Evolutionary conservation across 2,888 invertebrate genomes (phyloP).

Genomic region (Ichneumon xanthorius): DNA sequence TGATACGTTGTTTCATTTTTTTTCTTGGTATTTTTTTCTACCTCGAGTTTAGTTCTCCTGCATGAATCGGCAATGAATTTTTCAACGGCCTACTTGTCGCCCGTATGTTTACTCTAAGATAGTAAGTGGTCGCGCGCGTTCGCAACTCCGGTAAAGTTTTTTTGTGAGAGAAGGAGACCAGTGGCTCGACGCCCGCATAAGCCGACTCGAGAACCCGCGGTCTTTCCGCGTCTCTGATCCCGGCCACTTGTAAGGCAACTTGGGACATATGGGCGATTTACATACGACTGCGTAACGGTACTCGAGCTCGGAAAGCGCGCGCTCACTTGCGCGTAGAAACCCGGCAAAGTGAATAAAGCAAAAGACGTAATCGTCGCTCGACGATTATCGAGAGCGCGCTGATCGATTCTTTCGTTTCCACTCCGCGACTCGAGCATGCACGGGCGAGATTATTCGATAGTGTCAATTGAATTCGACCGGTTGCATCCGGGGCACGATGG

Average conservation of each 20-base stretch:
- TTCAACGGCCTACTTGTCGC: conserved; percentile 83
- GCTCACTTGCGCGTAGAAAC: background rate
- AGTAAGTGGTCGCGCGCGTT: conserved; percentile 73
- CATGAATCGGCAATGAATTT: conserved; percentile 76
- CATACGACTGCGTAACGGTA: conserved; percentile 79
- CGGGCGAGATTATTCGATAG: background rate
- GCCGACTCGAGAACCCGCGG: conserved; percentile 71
- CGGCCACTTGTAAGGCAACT: conserved; percentile 79
- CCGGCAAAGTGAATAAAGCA: background rate
- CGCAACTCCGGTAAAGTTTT: conserved; percentile 69
- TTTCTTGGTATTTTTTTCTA: conserved; percentile 14
- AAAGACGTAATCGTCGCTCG: background rate
- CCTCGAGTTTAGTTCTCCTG: conserved; percentile 60
- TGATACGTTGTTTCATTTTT: background rate
- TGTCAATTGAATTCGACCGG: conserved; percentile 14
- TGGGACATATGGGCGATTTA: conserved; percentile 84
- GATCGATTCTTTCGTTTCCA: conserved; percentile 7
- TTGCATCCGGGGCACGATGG: background rate
- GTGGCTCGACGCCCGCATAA: conserved; percentile 79
- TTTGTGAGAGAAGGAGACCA: conserved; percentile 60
- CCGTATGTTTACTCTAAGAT: conserved; percentile 82
- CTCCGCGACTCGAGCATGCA: background rate
- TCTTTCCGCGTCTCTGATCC: conserved; percentile 49
- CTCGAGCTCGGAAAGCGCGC: conserved; percentile 15
- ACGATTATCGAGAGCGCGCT: background rate